Evolutionary conservation across 2,888 invertebrate genomes (phyloP), one percentile per base, ranked within the genome.

Genomic region (Amaurobius ferox): DNA sequence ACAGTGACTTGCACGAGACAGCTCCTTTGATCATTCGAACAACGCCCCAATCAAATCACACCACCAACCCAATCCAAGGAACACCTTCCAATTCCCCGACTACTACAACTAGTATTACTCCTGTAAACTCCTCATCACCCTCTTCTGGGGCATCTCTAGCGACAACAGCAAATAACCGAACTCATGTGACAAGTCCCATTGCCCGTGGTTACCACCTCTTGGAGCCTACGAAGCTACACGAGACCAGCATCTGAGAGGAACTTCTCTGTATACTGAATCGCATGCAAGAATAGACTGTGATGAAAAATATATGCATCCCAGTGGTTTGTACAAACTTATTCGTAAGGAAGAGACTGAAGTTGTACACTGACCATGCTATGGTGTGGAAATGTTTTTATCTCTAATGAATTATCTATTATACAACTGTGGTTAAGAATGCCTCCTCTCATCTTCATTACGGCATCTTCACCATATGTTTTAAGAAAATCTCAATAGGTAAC

Each of bases 161-260:
- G 26, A 26, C 55, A 28, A 73, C 62, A 28, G 26, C 68, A 9
- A 61, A 73, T 29, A 55, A 66, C 44, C 48, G 87, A 26, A 44
- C 64, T 0, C 68, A 77, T 39, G 79, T 72, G 16, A 73, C 83
- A 26, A 81, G 78, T 35, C 89, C 89, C 29, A 66, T 89, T 61
- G 76, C 87, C 28, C 89, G 88, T 72, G 88, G 89, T 35, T 89
- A 89, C 72, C 88, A 89, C 71, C 78, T 89, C 48, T 71, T 89
- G 35, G 89, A 89, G 71, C 80, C 88, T 16, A 83, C 83, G 70
- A 88, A 89, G 91, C 94, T 94, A 91, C 94, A 94, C 92, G 94
- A 94, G 91, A 94, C 94, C 90, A 94, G 94, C 92, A 94, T 94
- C 91, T 94, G 94, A 90, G 77, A 29, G 13, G 11, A 23, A 23